A percentile compares a stretch with the other conserved stretches of the same genome.
These are phyloP conservation scores for Lamproptera curius DNA, from an alignment of 2,888 invertebrate genomes.

Conservation along the genomic window DNA sequence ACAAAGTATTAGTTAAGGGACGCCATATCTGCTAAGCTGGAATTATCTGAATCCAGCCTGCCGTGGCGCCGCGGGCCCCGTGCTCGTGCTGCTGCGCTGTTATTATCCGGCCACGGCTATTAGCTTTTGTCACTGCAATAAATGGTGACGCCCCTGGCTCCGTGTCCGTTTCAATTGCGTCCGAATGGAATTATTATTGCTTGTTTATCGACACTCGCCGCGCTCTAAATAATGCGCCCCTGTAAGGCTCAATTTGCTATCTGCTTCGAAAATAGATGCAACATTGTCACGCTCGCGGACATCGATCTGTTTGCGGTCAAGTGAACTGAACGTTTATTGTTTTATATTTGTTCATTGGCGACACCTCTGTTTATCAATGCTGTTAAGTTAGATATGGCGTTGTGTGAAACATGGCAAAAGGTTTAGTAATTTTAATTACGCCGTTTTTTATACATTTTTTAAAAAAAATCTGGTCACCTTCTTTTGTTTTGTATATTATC, in stretches of 20 bases:
- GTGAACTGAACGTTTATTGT: too few species aligned
- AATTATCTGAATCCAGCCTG: constrained; percentile 13
- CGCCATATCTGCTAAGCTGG: constrained; percentile 3
- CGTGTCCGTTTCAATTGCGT: constrained; percentile 2
- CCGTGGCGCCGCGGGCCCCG: constrained; percentile 7
- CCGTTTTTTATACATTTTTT: too few species aligned
- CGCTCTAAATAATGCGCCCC: neutral
- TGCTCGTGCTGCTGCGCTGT: neutral
- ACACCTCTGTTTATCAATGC: too few species aligned
- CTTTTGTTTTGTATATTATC: too few species aligned
- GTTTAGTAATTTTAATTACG: too few species aligned
- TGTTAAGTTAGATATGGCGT: too few species aligned
- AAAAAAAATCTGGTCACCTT: too few species aligned
- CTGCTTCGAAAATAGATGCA: neutral
- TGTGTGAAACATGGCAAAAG: too few species aligned
- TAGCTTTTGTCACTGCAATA: constrained; percentile 15
- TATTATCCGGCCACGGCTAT: constrained; percentile 10
- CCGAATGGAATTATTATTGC: constrained; percentile 1
- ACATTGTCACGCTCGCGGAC: neutral
- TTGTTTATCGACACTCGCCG: neutral
- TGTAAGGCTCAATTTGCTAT: neutral
- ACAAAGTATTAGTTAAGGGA: constrained; percentile 8
- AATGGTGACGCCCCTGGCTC: neutral
- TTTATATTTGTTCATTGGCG: too few species aligned
- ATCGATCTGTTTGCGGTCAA: too few species aligned